A percentile compares a stretch with the other conserved stretches of the same genome.
phyloP scores from a whole-genome alignment of 1,140 invertebrate genomes.

The Aplysia californica region DNA sequence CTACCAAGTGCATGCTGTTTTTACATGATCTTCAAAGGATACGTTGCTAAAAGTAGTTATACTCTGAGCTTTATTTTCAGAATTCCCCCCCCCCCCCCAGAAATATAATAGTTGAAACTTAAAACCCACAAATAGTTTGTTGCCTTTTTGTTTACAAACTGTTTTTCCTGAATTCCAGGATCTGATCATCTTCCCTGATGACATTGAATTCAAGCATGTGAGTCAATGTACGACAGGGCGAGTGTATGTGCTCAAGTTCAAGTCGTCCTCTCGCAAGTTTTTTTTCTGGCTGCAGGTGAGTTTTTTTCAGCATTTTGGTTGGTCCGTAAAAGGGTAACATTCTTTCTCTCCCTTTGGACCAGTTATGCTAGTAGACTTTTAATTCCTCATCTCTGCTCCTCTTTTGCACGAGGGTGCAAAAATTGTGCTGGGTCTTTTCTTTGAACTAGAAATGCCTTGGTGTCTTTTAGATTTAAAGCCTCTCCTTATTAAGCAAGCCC shows the following conservation, averaged over 20 bases:
- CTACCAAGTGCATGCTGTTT: too few species aligned
- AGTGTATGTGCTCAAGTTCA: constrained; percentile 96
- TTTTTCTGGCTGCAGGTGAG: constrained; percentile 98
- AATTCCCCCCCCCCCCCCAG: too few species aligned
- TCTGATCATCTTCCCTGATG: constrained; percentile 98
- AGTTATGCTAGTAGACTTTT: not conserved
- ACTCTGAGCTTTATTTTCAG: too few species aligned
- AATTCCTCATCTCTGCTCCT: not conserved
- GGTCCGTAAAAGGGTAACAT: not conserved
- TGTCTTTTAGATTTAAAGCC: too few species aligned
- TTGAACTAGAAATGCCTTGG: too few species aligned
- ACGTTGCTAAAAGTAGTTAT: too few species aligned
- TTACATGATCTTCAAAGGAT: too few species aligned
- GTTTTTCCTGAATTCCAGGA: constrained; percentile 83
- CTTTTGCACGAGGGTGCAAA: not conserved
- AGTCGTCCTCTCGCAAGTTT: constrained; percentile 89
- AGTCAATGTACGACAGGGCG: constrained; percentile 95
- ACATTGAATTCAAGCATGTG: constrained; percentile 96
- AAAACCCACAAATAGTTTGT: too few species aligned
- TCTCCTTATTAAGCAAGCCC: too few species aligned
- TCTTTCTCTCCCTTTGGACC: not conserved
- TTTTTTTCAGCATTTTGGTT: not conserved
- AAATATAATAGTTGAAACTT: too few species aligned
- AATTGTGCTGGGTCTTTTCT: not conserved
- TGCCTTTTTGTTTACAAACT: constrained; percentile 28